These are phyloP conservation scores for Blera fallax DNA, from an alignment of 2,888 invertebrate genomes.

Conservation along the genomic window DNA sequence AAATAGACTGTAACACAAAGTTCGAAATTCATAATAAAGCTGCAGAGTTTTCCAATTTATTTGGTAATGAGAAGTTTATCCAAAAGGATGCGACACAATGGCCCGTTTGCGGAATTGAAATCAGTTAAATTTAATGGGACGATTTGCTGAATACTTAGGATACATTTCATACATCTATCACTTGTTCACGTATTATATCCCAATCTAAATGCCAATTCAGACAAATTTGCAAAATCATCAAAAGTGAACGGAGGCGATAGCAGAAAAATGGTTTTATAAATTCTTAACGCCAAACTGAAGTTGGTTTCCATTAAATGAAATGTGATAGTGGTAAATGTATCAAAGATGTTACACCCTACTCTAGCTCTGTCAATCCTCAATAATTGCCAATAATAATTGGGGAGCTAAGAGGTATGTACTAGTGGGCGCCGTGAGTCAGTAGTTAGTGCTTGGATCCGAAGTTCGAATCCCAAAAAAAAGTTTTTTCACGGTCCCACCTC, in stretches of 20 bases:
- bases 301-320: too few species aligned
- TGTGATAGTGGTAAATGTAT: too few species aligned
- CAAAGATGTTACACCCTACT: too few species aligned
- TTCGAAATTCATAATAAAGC: not conserved
- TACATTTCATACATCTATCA: not conserved
- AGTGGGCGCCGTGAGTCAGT: too few species aligned
- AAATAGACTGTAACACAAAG: not conserved
- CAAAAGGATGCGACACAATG: not conserved
- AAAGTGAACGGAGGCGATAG: not conserved
- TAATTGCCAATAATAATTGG: too few species aligned
- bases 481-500: too few species aligned
- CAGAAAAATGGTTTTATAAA: too few species aligned
- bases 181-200: not conserved
- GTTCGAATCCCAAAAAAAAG: too few species aligned
- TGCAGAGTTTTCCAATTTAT: conserved; percentile 25
- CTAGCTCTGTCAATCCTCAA: too few species aligned
- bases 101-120: not conserved
- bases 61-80: conserved; percentile 25
- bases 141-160: not conserved
- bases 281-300: too few species aligned
- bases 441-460: too few species aligned
- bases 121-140: not conserved
- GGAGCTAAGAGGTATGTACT: too few species aligned
- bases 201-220: not conserved
- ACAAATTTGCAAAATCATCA: not conserved